Percentiles rank a stretch among this genome's conserved stretches.
Evolutionary conservation across 2,113 vertebrate genomes (phyloP).

Genomic region (Rhodinocichla rosea): DNA sequence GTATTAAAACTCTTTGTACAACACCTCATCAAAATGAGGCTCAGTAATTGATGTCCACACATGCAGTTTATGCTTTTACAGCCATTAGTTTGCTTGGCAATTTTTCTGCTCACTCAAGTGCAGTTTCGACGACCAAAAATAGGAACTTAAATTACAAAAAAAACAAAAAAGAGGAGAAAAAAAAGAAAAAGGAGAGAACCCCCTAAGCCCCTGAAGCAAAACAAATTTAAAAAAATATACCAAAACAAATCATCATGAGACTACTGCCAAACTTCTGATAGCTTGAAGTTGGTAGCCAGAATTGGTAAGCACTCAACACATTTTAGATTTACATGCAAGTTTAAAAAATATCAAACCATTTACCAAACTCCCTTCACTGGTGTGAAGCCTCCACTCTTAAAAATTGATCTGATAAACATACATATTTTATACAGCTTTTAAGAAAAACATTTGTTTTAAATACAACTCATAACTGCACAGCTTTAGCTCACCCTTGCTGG

Average conservation of each 20-base stretch:
- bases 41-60: slow-evolving; percentile 88
- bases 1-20: slow-evolving; percentile 99
- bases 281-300: slow-evolving; percentile 84
- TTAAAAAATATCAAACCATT: slow-evolving; percentile 76
- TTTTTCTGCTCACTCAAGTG: slow-evolving; percentile 86
- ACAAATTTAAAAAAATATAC: not conserved
- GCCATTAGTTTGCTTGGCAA: slow-evolving; percentile 87
- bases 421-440: slow-evolving; percentile 80
- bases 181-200: not conserved
- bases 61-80: slow-evolving; percentile 94
- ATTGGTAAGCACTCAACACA: slow-evolving; percentile 86
- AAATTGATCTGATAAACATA: slow-evolving; percentile 89
- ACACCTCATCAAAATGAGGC: slow-evolving; percentile 89
- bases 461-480: slow-evolving; percentile 76
- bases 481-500: slow-evolving; percentile 59
- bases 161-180: not conserved
- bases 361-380: slow-evolving; percentile 74
- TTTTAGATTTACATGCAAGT: slow-evolving; percentile 89
- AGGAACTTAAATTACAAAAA: slow-evolving; percentile 63
- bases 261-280: slow-evolving; percentile 79
- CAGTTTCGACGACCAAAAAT: slow-evolving; percentile 75
- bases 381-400: slow-evolving; percentile 81
- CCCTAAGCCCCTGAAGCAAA: not conserved
- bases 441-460: slow-evolving; percentile 76
- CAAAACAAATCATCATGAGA: slow-evolving; percentile 68